Percentiles rank a stretch among this genome's conserved stretches.
phyloP scores from a whole-genome alignment of 2,888 invertebrate species.

The Cheilosia impressa region DNA sequence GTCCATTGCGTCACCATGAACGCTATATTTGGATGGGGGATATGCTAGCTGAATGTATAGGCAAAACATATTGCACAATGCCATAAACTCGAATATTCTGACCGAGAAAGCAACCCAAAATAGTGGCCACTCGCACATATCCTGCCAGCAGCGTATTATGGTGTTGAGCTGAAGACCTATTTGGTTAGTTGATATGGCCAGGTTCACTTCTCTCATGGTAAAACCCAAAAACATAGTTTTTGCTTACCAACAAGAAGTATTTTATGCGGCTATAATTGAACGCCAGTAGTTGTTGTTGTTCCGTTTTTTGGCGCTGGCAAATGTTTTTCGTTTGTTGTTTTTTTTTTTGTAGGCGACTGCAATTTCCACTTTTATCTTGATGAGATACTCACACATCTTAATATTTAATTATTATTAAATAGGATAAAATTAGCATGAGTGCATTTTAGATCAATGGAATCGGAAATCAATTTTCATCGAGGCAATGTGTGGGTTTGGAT shows the following conservation, averaged over 20 bases:
- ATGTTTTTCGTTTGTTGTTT: not conserved
- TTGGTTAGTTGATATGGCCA: conserved; percentile 72
- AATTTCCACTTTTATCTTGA: not conserved
- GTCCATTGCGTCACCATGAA: conserved; percentile 70
- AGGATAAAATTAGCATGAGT: no score
- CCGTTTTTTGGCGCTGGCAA: not conserved
- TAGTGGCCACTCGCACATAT: conserved; percentile 71
- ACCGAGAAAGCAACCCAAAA: conserved; percentile 70
- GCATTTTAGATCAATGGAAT: no score
- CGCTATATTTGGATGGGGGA: conserved; percentile 49
- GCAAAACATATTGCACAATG: conserved; percentile 66
- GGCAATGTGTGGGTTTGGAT: no score
- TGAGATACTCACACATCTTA: not conserved
- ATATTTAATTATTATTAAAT: no score
- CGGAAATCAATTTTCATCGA: no score
- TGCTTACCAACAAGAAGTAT: conserved; percentile 66
- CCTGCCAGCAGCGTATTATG: conserved; percentile 71
- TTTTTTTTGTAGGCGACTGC: not conserved
- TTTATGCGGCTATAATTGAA: conserved; percentile 71
- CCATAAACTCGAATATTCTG: conserved; percentile 73
- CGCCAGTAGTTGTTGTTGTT: conserved; percentile 58
- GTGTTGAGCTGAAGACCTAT: conserved; percentile 73
- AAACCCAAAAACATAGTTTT: conserved; percentile 69
- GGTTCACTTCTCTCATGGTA: conserved; percentile 62
- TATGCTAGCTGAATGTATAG: conserved; percentile 46